Percentiles rank a stretch among this genome's conserved stretches.
Conservation (phyloP, 2,797 vertebrate genomes). For the Gymnopithys bicolor region DNA sequence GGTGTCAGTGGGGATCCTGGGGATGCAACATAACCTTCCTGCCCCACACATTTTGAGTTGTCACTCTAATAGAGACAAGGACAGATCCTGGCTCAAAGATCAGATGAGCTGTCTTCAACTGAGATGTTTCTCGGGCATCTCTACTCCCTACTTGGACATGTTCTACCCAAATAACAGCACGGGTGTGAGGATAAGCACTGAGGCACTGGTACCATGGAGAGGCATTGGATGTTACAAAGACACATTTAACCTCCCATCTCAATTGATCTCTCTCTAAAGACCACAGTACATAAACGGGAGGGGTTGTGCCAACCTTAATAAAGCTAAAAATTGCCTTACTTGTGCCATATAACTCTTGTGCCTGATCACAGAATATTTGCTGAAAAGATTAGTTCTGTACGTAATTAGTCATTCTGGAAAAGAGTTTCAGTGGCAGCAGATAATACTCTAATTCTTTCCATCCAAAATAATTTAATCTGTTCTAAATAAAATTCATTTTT, state of each 20-base stretch:
- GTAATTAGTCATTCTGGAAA: slow-evolving; percentile 24
- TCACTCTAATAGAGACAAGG: background rate
- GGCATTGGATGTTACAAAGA: background rate
- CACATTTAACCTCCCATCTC: background rate
- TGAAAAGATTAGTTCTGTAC: slow-evolving; percentile 14
- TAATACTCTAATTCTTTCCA: slow-evolving; percentile 21
- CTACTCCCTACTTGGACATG: rapidly evolving
- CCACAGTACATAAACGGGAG: background rate
- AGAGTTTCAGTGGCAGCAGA: background rate
- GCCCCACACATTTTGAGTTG: background rate
- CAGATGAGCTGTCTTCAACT: background rate
- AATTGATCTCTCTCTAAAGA: background rate
- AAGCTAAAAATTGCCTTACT: background rate
- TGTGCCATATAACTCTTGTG: background rate
- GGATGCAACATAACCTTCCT: background rate
- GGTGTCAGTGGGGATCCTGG: background rate
- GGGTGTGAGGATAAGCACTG: background rate
- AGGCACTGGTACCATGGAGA: background rate
- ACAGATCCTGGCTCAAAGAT: background rate
- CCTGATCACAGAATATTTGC: background rate
- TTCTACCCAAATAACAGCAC: background rate
- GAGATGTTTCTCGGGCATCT: background rate
- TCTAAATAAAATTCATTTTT: slow-evolving; percentile 48
- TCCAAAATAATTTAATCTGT: slow-evolving; percentile 38
- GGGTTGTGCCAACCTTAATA: background rate